Base-by-base conservation (phyloP, 1,140 invertebrate genomes). In the Hormaphis cornu region DNA sequence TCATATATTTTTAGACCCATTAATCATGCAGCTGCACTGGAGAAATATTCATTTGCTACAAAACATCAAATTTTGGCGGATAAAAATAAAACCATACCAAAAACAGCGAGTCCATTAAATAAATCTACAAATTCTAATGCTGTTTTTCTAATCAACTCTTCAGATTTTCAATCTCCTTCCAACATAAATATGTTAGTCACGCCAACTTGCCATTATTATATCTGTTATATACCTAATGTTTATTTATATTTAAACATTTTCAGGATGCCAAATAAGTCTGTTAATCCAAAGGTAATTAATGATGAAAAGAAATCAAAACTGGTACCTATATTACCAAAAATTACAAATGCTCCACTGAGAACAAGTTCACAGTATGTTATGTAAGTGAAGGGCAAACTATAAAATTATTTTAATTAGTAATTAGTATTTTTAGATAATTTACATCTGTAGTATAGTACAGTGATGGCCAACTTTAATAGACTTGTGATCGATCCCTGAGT, bases 301-400 rank as follows among this genome's bases (percentile, higher is more conserved):
- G 33, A 16, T 16, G 7, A 16, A 16, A 66, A 24, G 3, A 50
- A 35, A 35, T 24, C 40, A 22, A 22, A 3, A 35, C 4, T 3
- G 4, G 50, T 18, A 22, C 44, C 40, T n/a, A 50, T 66, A 33
- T 24, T 42, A 66, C 44, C 61, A 48, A 66, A 66, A 50, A 33
- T 48, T n/a, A 16, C 14, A n/a, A 50, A 22, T 24, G 9, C 16
- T 63, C 12, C 20, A 7, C n/a, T n/a, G n/a, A n/a, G n/a, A n/a
- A n/a, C n/a, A n/a, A n/a, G n/a, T n/a, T n/a, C n/a, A n/a, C n/a
- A n/a, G n/a, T n/a, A n/a, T n/a, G n/a, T n/a, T n/a, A n/a, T n/a
- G n/a, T n/a, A n/a, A n/a, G n/a, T n/a, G n/a, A n/a, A n/a, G n/a
- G n/a, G n/a, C n/a, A n/a, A n/a, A n/a, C n/a, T n/a, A n/a, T n/a